These are phyloP conservation scores for Pseudomugil gertrudae DNA, from an alignment of 2,797 vertebrate species.

Conservation along the genomic window DNA sequence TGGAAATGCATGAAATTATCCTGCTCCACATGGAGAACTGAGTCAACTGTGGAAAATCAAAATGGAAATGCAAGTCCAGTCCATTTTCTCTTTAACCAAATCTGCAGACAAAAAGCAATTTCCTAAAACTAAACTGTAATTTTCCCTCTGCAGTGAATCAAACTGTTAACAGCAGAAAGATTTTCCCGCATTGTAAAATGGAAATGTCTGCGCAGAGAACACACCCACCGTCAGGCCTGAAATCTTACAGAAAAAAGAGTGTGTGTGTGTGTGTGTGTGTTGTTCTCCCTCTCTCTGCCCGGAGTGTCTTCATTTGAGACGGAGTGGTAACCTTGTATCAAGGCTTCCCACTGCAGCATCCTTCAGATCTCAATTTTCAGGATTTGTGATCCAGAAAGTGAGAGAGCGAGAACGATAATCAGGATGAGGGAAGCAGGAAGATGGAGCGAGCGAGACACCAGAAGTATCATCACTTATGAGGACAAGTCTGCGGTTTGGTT, in stretches of 20 bases:
- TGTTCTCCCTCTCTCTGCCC: constrained; percentile 8
- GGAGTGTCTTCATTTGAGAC: constrained; percentile 54
- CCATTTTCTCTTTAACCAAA: constrained; percentile 4
- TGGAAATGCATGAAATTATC: constrained; percentile 57
- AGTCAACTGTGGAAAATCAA: constrained; percentile 56
- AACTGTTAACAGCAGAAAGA: background rate
- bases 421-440: constrained; percentile 20
- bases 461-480: constrained; percentile 32
- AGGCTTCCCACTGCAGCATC: constrained; percentile 38
- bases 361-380: constrained; percentile 70
- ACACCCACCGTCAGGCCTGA: background rate
- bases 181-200: background rate
- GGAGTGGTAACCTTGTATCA: constrained; percentile 55
- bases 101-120: constrained; percentile 13
- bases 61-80: constrained; percentile 52
- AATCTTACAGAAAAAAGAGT: constrained; percentile 1
- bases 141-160: background rate
- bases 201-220: background rate
- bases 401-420: constrained; percentile 26
- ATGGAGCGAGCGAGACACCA: constrained; percentile 10
- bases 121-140: background rate
- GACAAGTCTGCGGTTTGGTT: constrained; percentile 12
- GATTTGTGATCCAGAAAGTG: constrained; percentile 68
- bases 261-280: background rate
- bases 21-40: constrained; percentile 34